Conservation (phyloP, 1,140 invertebrate species). For the Diprion similis region DNA sequence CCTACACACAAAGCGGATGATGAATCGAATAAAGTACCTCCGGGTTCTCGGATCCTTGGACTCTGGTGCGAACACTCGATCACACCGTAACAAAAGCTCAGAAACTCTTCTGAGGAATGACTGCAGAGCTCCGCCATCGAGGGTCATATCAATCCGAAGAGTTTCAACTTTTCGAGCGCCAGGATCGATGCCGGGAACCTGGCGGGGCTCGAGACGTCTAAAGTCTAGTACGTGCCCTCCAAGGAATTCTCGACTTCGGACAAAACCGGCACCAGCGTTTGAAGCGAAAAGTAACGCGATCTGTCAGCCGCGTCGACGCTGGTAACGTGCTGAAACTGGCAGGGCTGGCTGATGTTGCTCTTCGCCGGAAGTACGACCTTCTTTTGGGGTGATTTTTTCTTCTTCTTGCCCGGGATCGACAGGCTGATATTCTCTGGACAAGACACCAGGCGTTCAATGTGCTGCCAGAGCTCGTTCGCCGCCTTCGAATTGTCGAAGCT, state of each 20-base stretch:
- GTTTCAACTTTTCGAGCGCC: too few relatives aligned
- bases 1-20: too few relatives aligned
- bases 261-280: slow-evolving; percentile 62
- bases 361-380: slow-evolving; percentile 73
- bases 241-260: slow-evolving; percentile 44
- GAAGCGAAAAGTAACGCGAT: slow-evolving; percentile 72
- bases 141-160: too few relatives aligned
- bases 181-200: too few relatives aligned
- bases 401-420: slow-evolving; percentile 71
- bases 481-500: slow-evolving; percentile 78
- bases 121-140: too few relatives aligned
- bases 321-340: slow-evolving; percentile 87
- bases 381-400: slow-evolving; percentile 64
- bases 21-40: too few relatives aligned
- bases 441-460: slow-evolving; percentile 75
- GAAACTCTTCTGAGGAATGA: too few relatives aligned
- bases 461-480: slow-evolving; percentile 73
- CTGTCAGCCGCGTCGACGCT: slow-evolving; percentile 76
- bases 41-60: too few relatives aligned
- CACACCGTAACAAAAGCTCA: too few relatives aligned
- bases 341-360: slow-evolving; percentile 84
- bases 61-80: too few relatives aligned
- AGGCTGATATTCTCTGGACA: slow-evolving; percentile 84
- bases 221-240: slow-evolving; percentile 40
- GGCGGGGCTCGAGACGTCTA: too few relatives aligned